Base-by-base conservation (phyloP, 1,140 invertebrate species). In the Heliothis virescens region DNA sequence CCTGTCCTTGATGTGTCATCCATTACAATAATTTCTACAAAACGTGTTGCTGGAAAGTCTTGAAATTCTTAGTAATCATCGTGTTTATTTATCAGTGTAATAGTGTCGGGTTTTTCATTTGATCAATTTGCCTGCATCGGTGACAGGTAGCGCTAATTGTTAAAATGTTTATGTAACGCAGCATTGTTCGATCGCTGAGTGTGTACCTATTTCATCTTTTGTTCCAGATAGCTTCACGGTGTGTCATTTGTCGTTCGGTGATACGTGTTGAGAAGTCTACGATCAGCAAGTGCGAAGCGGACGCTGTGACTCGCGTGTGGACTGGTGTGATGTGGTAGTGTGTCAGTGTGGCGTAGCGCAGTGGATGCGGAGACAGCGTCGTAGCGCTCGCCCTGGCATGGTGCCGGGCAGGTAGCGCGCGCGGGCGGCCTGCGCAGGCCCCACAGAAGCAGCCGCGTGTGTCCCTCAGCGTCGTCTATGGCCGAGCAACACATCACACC, bases 401-500 rank as follows among this genome's bases (percentile, higher is more conserved):
- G 92, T 95, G 91, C 94, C 93, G 89, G 93, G 92, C 88, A 94
- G 92, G 91, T 94, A 94, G 93, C 92, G 92, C 91, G 92, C 92
- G 93, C 92, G 91, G 94, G 92, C 90, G 91, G 93, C 93, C 92
- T 91, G 91, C 92, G 91, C 93, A 94, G 91, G 91, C 93, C 93
- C 89, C 91, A 90, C 89, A 92, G 91, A 93, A 94, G 93, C 93
- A 94, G 90, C 91, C 91, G 92, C 93, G 92, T 91, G 89, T 90
- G 88, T 92, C 79, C 90, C 87, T 90, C 94, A 94, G 93, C 92
- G 93, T 93, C 94, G 94, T 94, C 93, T 95, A 95, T 95, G 94
- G 94, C 93, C 95, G 92, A 95, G 92, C 95, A 95, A 94, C 92
- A 95, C 91, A 92, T 90, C 80, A 92, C 92, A 94, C 94, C 94